These are phyloP conservation scores for Andrena cerasifolii DNA, from an alignment of 1,140 invertebrate species.

Conservation along the genomic window DNA sequence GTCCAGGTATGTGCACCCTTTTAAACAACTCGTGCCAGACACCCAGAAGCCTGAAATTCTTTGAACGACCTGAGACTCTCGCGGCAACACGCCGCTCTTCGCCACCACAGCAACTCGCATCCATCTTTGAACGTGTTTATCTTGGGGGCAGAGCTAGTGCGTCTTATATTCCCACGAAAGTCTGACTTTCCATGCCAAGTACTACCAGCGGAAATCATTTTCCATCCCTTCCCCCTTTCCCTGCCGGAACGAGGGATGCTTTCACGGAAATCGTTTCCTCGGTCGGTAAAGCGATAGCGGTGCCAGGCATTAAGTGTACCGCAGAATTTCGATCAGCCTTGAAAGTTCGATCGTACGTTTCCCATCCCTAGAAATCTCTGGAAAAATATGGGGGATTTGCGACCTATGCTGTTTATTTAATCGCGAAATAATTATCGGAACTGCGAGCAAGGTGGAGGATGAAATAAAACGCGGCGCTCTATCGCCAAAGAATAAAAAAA, in stretches of 20 bases:
- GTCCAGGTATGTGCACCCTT: no score
- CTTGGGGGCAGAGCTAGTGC: not conserved
- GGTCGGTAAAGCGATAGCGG: constrained; percentile 29
- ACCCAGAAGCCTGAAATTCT: not conserved
- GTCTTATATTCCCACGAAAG: constrained; percentile 12
- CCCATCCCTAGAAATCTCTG: not conserved
- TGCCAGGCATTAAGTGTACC: constrained; percentile 18
- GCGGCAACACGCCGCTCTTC: not conserved
- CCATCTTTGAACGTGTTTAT: constrained; percentile 10
- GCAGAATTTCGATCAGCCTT: not conserved
- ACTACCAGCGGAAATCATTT: constrained; percentile 23
- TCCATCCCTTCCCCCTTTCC: no score
- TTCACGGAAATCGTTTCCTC: constrained; percentile 37
- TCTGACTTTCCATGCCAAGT: constrained; percentile 1
- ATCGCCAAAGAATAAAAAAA: not conserved
- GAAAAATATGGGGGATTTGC: not conserved
- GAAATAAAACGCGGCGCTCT: not conserved
- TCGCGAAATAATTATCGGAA: constrained; percentile 2
- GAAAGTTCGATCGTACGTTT: constrained; percentile 7
- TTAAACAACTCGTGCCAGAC: no score
- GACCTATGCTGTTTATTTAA: not conserved
- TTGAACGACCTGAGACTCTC: not conserved
- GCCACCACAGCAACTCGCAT: not conserved
- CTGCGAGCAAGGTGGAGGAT: no score
- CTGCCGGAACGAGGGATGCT: not conserved